A percentile compares a stretch with the other conserved stretches of the same genome.
phyloP scores from a whole-genome alignment of 2,797 vertebrate genomes.

The Catharus ustulatus region DNA sequence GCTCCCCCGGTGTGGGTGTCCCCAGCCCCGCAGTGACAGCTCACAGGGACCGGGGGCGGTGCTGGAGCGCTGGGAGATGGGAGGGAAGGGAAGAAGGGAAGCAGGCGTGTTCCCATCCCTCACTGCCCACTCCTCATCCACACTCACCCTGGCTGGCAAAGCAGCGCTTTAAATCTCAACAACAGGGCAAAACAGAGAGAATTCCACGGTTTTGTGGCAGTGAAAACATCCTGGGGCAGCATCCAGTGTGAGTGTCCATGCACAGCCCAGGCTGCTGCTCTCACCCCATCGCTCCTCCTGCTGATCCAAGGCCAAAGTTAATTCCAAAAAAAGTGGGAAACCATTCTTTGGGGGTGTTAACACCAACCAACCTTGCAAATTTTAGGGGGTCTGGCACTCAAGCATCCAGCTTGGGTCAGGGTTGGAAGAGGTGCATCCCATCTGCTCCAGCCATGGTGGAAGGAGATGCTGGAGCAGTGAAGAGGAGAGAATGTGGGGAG shows the following conservation, averaged over 20 bases:
- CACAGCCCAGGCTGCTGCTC: accelerated
- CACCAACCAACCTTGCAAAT: background rate
- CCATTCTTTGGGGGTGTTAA: background rate
- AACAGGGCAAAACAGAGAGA: background rate
- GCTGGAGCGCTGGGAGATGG: background rate
- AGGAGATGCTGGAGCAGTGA: accelerated
- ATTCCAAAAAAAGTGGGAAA: background rate
- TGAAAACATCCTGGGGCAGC: background rate
- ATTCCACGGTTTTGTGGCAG: background rate
- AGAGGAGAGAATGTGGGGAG: background rate
- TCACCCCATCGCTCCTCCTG: background rate
- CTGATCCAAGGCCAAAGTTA: background rate
- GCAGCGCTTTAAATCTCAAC: background rate
- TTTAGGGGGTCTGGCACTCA: background rate
- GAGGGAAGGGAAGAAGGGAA: background rate
- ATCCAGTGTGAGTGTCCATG: background rate
- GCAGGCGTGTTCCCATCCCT: background rate
- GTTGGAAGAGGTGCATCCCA: background rate
- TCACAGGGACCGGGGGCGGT: background rate
- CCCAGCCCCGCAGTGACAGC: background rate
- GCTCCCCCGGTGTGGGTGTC: background rate
- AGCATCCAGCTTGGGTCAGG: background rate
- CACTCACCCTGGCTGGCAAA: constrained; percentile 4
- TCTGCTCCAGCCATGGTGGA: accelerated
- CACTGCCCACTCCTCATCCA: background rate